Percentiles rank a stretch among this genome's conserved stretches.
Conservation (phyloP, 2,888 invertebrate species). For the Drosophila acutilabella region DNA sequence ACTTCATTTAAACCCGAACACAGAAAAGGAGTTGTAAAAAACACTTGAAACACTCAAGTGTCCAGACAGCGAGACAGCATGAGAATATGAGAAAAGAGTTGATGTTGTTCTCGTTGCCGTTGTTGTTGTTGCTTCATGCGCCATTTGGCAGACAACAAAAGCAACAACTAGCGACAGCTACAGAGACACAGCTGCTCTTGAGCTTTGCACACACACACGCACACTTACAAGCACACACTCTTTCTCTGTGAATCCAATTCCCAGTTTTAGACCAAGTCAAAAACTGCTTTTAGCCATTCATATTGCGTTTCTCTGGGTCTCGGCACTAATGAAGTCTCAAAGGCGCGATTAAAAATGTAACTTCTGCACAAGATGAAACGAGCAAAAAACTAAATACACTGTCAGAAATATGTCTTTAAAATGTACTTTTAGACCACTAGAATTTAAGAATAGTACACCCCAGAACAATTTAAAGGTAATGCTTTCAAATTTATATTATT, state of each 20-base stretch:
- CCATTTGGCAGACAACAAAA: slow-evolving; percentile 76
- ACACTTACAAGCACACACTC: slow-evolving; percentile 36
- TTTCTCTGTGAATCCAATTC: slow-evolving; percentile 19
- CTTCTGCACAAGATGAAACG: slow-evolving; percentile 71
- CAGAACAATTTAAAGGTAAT: too few relatives aligned
- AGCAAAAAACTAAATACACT: slow-evolving; percentile 18
- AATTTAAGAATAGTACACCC: too few relatives aligned
- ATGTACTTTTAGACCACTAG: too few relatives aligned
- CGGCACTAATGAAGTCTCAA: slow-evolving; percentile 79
- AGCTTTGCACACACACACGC: slow-evolving; percentile 65
- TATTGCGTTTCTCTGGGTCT: slow-evolving; percentile 53
- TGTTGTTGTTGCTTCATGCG: slow-evolving; percentile 61
- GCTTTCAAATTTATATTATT: too few relatives aligned
- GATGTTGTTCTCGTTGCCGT: slow-evolving; percentile 10
- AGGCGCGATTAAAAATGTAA: slow-evolving; percentile 81
- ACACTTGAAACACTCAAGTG: slow-evolving; percentile 72
- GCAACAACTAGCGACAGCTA: slow-evolving; percentile 20
- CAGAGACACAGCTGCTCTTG: slow-evolving; percentile 65
- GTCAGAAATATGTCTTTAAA: background rate
- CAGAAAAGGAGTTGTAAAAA: slow-evolving; percentile 70
- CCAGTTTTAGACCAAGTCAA: slow-evolving; percentile 19
- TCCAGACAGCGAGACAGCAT: slow-evolving; percentile 53
- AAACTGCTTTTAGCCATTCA: slow-evolving; percentile 59
- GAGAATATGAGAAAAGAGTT: slow-evolving; percentile 31
- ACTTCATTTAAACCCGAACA: slow-evolving; percentile 71